Evolutionary conservation across 64 coral and sea anemone genomes (phyloP).

Genomic region (Montipora foliosa): DNA sequence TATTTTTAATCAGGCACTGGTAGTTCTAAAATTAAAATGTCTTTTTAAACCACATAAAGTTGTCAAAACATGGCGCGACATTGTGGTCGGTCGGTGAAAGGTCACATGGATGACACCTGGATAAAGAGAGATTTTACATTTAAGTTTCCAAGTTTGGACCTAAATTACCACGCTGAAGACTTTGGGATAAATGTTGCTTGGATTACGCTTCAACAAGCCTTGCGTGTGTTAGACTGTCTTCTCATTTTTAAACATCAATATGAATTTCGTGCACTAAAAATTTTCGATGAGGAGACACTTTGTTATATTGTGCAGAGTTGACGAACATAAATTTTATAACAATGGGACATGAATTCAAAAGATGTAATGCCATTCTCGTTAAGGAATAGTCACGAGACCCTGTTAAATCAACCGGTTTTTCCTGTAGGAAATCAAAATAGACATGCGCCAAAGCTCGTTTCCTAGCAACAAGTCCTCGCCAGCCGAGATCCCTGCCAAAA

Average conservation of each 20-base stretch:
- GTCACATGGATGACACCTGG: constrained; percentile 53
- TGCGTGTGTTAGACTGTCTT: not conserved
- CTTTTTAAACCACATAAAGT: constrained; percentile 22
- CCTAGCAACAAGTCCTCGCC: constrained; percentile 20
- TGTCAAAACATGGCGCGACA: not conserved
- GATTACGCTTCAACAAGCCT: not conserved
- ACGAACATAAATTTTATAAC: constrained; percentile 26
- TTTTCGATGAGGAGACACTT: not conserved
- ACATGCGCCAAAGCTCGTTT: constrained; percentile 10
- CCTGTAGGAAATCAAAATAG: not conserved
- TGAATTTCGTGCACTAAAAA: not conserved
- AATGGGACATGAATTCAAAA: constrained; percentile 10
- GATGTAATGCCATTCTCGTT: constrained; percentile 10
- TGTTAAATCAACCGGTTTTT: constrained; percentile 41
- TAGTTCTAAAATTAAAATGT: not conserved
- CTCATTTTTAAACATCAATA: not conserved
- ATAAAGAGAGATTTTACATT: not conserved
- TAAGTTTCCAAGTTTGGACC: not conserved
- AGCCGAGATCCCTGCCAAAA: constrained; percentile 8
- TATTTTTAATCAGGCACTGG: too few relatives aligned
- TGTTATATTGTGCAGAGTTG: constrained; percentile 13
- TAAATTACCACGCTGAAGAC: not conserved
- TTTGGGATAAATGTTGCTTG: not conserved
- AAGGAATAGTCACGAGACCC: constrained; percentile 39
- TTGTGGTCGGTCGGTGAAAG: constrained; percentile 34